These are phyloP conservation scores for Dendrocincla tyrannina DNA, from an alignment of 2,797 vertebrate genomes.

Conservation along the genomic window DNA sequence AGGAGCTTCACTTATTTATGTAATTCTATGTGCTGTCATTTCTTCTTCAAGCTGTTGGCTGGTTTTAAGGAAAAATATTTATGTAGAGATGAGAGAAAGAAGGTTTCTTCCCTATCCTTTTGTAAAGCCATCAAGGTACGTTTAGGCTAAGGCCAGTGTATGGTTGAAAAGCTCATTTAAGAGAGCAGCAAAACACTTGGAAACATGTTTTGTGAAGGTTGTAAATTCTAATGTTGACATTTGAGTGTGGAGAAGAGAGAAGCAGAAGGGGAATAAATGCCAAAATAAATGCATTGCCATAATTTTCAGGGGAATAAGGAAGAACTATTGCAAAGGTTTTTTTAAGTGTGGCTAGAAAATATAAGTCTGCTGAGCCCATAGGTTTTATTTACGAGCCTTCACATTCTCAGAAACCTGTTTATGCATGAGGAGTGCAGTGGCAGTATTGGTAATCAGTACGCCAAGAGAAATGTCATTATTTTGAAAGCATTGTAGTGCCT, in stretches of 20 bases:
- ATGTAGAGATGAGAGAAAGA: neutral
- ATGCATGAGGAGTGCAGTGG: neutral
- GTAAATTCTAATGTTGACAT: neutral
- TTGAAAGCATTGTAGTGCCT: neutral
- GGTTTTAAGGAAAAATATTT: neutral
- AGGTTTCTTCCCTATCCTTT: neutral
- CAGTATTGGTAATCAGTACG: neutral
- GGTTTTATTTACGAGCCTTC: neutral
- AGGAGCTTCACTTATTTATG: neutral
- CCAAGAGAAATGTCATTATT: neutral
- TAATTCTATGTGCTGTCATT: neutral
- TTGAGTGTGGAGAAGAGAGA: neutral
- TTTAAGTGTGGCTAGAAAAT: neutral
- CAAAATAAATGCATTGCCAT: neutral
- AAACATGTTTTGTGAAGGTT: neutral
- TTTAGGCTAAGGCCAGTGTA: neutral
- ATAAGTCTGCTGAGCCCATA: neutral
- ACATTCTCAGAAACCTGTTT: neutral
- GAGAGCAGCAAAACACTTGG: neutral
- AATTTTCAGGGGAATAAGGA: neutral
- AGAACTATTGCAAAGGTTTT: neutral
- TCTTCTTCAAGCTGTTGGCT: neutral
- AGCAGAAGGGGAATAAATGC: neutral
- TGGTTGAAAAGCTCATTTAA: neutral
- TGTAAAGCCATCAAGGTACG: neutral